Percentiles rank a stretch among this genome's conserved stretches.
Conservation (phyloP, 2,797 vertebrate species). For the Urocyon cinereoargenteus region DNA sequence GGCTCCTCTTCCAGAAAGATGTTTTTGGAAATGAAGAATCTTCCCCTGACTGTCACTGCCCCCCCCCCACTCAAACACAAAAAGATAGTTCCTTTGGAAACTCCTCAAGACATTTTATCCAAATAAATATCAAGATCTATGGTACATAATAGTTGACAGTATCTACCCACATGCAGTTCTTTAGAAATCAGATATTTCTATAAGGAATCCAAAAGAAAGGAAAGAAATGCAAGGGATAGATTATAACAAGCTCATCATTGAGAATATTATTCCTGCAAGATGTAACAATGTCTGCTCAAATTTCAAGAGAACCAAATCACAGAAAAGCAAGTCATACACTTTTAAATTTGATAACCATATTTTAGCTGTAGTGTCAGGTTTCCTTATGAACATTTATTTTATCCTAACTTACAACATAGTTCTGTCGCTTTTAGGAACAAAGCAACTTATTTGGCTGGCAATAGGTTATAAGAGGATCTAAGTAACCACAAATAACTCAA, state of each 20-base stretch:
- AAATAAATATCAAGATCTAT: background rate
- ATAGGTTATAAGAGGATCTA: slow-evolving; percentile 8
- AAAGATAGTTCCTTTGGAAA: background rate
- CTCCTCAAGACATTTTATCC: slow-evolving; percentile 32
- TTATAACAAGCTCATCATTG: background rate
- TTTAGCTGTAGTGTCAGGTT: slow-evolving; percentile 29
- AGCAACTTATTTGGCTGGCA: background rate
- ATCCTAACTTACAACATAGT: slow-evolving; percentile 2
- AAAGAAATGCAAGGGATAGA: background rate
- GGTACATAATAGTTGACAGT: background rate
- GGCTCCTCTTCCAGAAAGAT: slow-evolving; percentile 54
- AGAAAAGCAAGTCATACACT: slow-evolving; percentile 13
- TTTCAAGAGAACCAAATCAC: slow-evolving; percentile 53
- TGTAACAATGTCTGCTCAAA: slow-evolving; percentile 24
- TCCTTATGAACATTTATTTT: slow-evolving; percentile 50
- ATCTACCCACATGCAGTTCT: slow-evolving; percentile 30
- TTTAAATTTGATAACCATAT: slow-evolving; percentile 43
- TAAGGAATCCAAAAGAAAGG: slow-evolving; percentile 13
- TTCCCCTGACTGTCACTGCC: background rate
- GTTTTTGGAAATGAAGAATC: slow-evolving; percentile 33
- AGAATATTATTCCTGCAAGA: slow-evolving; percentile 22
- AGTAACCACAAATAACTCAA: background rate
- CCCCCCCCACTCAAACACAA: background rate
- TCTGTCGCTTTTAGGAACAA: slow-evolving; percentile 52
- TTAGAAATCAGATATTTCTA: slow-evolving; percentile 33